A percentile compares a stretch with the other conserved stretches of the same genome.
These are phyloP conservation scores for Papilio xuthus DNA, from an alignment of 1,140 invertebrate species.

Conservation along the genomic window DNA sequence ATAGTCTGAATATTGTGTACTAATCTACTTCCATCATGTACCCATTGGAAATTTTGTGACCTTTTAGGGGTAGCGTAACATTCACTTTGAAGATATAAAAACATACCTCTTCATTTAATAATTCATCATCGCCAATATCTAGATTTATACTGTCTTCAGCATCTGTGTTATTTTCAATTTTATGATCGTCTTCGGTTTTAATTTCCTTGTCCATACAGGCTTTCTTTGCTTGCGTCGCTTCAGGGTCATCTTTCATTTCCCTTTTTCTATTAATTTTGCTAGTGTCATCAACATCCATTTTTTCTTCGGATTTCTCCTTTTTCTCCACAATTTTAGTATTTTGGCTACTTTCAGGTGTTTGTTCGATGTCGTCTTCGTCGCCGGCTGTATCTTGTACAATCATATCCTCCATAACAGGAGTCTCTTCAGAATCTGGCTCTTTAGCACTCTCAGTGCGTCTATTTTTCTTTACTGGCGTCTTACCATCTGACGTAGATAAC, in stretches of 20 bases:
- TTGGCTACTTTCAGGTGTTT: conserved; percentile 37
- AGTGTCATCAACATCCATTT: conserved; percentile 64
- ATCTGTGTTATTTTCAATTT: conserved; percentile 81
- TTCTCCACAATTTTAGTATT: conserved; percentile 20
- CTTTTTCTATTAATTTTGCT: conserved; percentile 68
- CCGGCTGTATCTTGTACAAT: conserved; percentile 78
- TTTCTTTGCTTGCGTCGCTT: conserved; percentile 72
- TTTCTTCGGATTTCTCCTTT: conserved; percentile 54
- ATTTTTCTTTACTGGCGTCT: conserved; percentile 73
- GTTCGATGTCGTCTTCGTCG: conserved; percentile 71
- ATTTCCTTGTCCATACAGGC: conserved; percentile 66
- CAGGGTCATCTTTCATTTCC: conserved; percentile 66
- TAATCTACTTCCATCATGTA: conserved; percentile 74
- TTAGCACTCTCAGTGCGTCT: conserved; percentile 65
- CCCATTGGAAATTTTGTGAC: conserved; percentile 61
- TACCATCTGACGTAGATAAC: conserved; percentile 59
- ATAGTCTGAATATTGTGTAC: conserved; percentile 20
- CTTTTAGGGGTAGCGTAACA: conserved; percentile 59
- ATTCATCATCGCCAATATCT: conserved; percentile 90
- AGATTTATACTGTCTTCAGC: conserved; percentile 91
- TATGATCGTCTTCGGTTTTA: conserved; percentile 68
- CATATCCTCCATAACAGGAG: conserved; percentile 76
- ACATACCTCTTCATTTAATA: conserved; percentile 88
- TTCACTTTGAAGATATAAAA: conserved; percentile 77
- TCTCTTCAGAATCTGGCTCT: conserved; percentile 66